Evolutionary conservation across 2,888 invertebrate species (phyloP), one percentile per base, ranked within the genome.

Genomic region (Sarcophaga subvicina): DNA sequence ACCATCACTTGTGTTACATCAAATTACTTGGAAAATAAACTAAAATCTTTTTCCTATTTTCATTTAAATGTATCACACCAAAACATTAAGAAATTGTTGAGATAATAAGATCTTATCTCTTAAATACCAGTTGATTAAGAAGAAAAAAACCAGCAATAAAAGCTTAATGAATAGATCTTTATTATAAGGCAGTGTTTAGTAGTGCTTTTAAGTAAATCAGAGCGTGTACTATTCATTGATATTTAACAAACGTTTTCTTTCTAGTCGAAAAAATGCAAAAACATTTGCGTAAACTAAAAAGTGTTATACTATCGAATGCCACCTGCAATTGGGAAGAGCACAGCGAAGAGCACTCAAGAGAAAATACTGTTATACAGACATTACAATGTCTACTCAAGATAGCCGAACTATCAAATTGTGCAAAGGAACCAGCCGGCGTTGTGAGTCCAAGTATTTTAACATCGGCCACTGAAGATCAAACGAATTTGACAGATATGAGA

Each of bases 361-460:
- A 92, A 70, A 92, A 92, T 87, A 89, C 90, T 0, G 91, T 94
- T 6, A 90, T 93, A n/a, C 91, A 93, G 79, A 90, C 93, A 0
- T 89, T 94, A 45, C 93, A 93, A 59, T 92, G 93, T 0, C 90
- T 94, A 22, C 85, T 94, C 0, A 93, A 92, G 86, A 93, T 94
- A 17, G 93, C 93, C 14, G 88, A 89, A 70, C 90, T 93, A 37
- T 91, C 91, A 0, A 91, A 89, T 83, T 89, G 88, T 45, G 86
- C 87, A 77, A 91, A 90, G 59, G 90, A 90, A 27, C 90, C 90
- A 10, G 90, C 89, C 2, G 90, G 88, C n/a, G 90, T 90, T n/a
- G 88, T 88, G 4, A 83, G 76, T 49, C 88, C 88, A 4, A 88
- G 88, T 83, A 75, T 77, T 25, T 72, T 80, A 22, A 76, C 86